Evolutionary conservation across 2,797 vertebrate genomes (phyloP).

Genomic region (Ptychadena robeensis): DNA sequence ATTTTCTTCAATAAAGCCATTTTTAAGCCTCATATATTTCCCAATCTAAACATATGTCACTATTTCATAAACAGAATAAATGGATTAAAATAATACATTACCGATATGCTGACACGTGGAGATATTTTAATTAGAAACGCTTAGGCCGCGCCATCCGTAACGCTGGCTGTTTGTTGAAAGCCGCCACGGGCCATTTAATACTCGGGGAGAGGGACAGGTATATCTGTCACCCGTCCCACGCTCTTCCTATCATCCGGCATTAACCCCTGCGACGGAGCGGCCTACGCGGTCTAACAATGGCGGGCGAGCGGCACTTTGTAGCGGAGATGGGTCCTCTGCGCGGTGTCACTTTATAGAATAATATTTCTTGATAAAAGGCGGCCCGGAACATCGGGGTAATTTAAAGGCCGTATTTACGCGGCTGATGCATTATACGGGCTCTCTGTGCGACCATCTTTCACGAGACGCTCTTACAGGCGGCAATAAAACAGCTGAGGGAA

Average conservation of each 20-base stretch:
- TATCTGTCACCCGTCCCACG: slow-evolving; percentile 68
- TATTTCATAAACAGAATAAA: slow-evolving; percentile 91
- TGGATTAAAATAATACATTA: slow-evolving; percentile 98
- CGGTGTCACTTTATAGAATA: slow-evolving; percentile 68
- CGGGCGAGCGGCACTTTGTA: background rate
- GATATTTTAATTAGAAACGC: slow-evolving; percentile 94
- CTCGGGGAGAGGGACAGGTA: slow-evolving; percentile 75
- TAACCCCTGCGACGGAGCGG: slow-evolving; percentile 66
- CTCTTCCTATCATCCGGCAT: slow-evolving; percentile 65
- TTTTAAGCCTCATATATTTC: slow-evolving; percentile 98
- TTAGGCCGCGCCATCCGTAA: slow-evolving; percentile 80
- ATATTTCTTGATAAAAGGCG: slow-evolving; percentile 74
- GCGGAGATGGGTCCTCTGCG: slow-evolving; percentile 65
- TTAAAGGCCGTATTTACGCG: slow-evolving; percentile 79
- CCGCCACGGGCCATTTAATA: slow-evolving; percentile 77
- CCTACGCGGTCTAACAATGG: background rate
- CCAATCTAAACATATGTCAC: slow-evolving; percentile 91
- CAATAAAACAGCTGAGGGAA: slow-evolving; percentile 83
- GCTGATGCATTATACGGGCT: slow-evolving; percentile 70
- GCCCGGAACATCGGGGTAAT: slow-evolving; percentile 72
- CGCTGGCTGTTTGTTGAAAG: slow-evolving; percentile 78
- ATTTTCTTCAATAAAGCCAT: slow-evolving; percentile 95
- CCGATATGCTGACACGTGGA: slow-evolving; percentile 89
- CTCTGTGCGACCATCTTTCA: slow-evolving; percentile 73
- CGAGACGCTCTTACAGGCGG: slow-evolving; percentile 74